These are phyloP conservation scores for Adineta ricciae DNA, from an alignment of 2,888 invertebrate genomes.

Conservation along the genomic window DNA sequence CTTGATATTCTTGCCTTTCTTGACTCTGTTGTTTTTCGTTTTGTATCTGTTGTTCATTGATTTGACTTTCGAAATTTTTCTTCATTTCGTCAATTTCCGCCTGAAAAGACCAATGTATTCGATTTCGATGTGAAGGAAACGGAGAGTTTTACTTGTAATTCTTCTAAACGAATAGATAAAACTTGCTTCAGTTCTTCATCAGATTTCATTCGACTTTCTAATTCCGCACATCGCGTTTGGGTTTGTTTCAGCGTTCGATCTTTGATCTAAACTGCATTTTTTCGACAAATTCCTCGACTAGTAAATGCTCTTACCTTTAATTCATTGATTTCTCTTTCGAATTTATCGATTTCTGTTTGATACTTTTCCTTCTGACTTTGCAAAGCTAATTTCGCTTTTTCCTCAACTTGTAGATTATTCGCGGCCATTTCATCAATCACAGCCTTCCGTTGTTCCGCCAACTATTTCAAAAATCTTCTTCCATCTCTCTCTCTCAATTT, in stretches of 20 bases:
- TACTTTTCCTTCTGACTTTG: constrained; percentile 41
- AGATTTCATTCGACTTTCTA: not conserved
- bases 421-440: constrained; percentile 51
- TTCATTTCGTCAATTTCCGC: not conserved
- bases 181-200: not conserved
- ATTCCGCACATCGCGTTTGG: not conserved
- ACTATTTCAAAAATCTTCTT: constrained; percentile 37
- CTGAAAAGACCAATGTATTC: not conserved
- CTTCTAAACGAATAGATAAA: not conserved
- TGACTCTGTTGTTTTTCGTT: not conserved
- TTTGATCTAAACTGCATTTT: not conserved
- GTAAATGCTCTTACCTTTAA: constrained; percentile 19
- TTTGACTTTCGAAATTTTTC: not conserved
- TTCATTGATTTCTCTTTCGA: constrained; percentile 36
- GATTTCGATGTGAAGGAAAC: not conserved
- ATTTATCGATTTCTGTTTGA: constrained; percentile 36
- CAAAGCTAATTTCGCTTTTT: constrained; percentile 41
- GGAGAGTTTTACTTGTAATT: not conserved
- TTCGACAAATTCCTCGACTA: not conserved
- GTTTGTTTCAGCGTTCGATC: not conserved
- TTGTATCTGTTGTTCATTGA: not conserved
- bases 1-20: not conserved
- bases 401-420: constrained; percentile 48
- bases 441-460: constrained; percentile 51
- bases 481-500: not conserved